Base-by-base conservation (phyloP, 2,113 vertebrate genomes). In the Smithornis capensis region DNA sequence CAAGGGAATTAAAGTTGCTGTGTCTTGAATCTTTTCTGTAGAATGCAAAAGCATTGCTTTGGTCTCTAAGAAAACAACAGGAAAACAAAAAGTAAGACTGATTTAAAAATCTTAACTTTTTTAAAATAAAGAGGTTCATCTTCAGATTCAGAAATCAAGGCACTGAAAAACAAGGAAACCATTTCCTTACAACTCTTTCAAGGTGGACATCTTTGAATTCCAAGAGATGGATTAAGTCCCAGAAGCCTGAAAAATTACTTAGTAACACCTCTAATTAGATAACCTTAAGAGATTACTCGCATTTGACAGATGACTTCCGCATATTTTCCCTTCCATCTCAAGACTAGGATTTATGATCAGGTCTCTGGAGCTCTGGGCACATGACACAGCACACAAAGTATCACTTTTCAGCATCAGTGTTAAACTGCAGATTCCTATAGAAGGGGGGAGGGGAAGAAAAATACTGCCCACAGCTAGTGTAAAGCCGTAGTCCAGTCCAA, bases 221-320 rank as follows among this genome's bases (percentile, higher is more conserved):
- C 82, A 79, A n/a, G 17, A 84, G 69, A 87, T 31, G 11, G 47
- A 76, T 1, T 42, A 69, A 85, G 17, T 69, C 49, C 19, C 45
- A 65, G 37, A 79, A 69, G 35, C 73, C 79, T 65, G 63, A 94
- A 90, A 95, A 94, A 90, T 69, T 74, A 93, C 70, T 91, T 53
- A 64, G 45, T 33, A 90, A 70, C 55, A 91, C 69, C 60, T 84
- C 21, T 79, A 81, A 87, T 84, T 77, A 82, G 81, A 84, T 42
- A 82, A 87, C 29, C 37, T 82, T 78, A 47, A 70, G 44, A 93
- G 38, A 68, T 59, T 73, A 56, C 33, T 78, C 47, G 42, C 14
- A 55, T 50, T 75, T 95, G 75, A 94, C 35, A 92, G 56, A 89
- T 55, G 16, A 87, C 62, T 92, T 85, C 50, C 90, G 14, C 29